Conservation (phyloP, 37 sponge, comb jelly and placozoan species). For the Petrosia ficiformis region DNA sequence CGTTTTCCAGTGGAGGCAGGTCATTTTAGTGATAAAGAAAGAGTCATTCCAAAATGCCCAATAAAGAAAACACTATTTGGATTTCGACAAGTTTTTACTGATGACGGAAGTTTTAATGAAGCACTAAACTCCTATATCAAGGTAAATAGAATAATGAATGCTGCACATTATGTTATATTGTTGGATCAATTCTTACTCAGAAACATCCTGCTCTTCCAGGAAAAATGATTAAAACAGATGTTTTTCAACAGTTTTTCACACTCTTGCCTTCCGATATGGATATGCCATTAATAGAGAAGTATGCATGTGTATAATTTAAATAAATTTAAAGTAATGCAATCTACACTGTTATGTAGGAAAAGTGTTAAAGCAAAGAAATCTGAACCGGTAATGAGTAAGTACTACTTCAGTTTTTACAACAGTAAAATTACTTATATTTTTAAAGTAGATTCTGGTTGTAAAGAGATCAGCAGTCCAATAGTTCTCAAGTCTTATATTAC, state of each 20-base stretch:
- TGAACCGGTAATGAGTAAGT: too few relatives aligned
- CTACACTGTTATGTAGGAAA: too few relatives aligned
- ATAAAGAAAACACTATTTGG: conserved; percentile 64
- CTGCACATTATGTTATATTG: not conserved
- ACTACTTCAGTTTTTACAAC: too few relatives aligned
- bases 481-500: not conserved
- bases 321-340: too few relatives aligned
- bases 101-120: conserved; percentile 43
- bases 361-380: too few relatives aligned
- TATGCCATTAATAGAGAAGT: not conserved
- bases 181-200: not conserved
- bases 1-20: conserved; percentile 58
- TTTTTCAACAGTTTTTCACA: conserved; percentile 36
- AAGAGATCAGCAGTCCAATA: not conserved
- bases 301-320: too few relatives aligned
- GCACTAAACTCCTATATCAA: conserved; percentile 55
- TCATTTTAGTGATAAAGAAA: conserved; percentile 43
- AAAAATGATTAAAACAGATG: conserved; percentile 38
- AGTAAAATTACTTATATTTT: too few relatives aligned
- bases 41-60: conserved; percentile 57
- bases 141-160: too few relatives aligned
- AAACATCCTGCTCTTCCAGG: conserved; percentile 44
- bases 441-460: not conserved
- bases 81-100: conserved; percentile 9
- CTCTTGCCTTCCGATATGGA: conserved; percentile 32